Conservation (phyloP, 2,888 invertebrate genomes). For the Choreutis nemorana region DNA sequence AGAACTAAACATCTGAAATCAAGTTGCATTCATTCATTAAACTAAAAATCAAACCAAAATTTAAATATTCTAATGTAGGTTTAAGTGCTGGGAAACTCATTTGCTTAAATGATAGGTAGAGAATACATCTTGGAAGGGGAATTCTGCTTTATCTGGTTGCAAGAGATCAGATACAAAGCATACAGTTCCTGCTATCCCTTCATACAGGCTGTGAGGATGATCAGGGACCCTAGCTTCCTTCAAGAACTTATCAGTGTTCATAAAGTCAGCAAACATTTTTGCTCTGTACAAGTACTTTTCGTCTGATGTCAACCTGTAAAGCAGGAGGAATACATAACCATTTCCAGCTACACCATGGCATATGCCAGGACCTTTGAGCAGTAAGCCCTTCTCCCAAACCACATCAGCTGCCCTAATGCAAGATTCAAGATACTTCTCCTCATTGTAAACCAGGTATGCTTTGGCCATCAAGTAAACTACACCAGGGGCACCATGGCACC, state of each 20-base stretch:
- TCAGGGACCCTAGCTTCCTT: conserved; percentile 78
- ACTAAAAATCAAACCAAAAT: too few relatives aligned
- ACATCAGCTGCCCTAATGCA: conserved; percentile 76
- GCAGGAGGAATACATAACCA: conserved; percentile 80
- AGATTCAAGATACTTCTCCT: conserved; percentile 74
- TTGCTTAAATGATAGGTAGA: conserved; percentile 21
- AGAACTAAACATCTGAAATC: too few relatives aligned
- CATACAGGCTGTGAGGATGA: conserved; percentile 83
- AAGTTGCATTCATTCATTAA: too few relatives aligned
- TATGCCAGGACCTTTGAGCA: conserved; percentile 88
- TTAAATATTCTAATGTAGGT: too few relatives aligned
- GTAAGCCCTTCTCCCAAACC: conserved; percentile 83
- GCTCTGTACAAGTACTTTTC: conserved; percentile 78
- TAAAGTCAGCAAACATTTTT: conserved; percentile 77
- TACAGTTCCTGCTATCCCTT: conserved; percentile 86
- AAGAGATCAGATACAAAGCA: conserved; percentile 83
- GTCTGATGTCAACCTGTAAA: conserved; percentile 78
- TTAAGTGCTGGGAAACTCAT: too few relatives aligned
- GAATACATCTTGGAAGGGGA: conserved; percentile 85
- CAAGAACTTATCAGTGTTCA: conserved; percentile 72
- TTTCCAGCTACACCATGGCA: conserved; percentile 90
- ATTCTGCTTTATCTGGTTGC: conserved; percentile 75
- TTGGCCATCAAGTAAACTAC: conserved; percentile 82
- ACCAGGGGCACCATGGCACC: conserved; percentile 92
- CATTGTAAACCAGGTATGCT: conserved; percentile 78